Base-by-base conservation (phyloP, 2,888 invertebrate species). In the Sarcophaga caerulescens region DNA sequence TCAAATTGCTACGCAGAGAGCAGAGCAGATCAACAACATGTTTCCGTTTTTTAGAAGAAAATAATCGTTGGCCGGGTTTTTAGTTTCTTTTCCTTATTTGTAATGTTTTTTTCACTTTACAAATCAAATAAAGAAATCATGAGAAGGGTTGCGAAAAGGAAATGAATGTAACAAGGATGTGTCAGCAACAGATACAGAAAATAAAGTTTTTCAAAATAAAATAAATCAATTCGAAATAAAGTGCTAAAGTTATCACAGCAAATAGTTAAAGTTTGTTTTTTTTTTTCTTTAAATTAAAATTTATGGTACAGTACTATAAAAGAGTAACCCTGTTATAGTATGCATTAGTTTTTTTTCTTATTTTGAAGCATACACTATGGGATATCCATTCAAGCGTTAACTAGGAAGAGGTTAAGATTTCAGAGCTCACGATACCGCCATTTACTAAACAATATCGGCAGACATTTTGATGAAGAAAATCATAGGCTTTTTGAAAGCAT, bases 31-130 rank as follows among this genome's bases (percentile, higher is more conserved):
- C 35, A 81, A 77, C 77, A 83, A 77, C 77, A 83, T 83, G 74
- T 85, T 86, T 81, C 78, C 81, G 81, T 74, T 85, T 79, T 71
- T 77, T 59, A 35, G 1, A 17, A 17, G 14, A 17, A 52, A 52
- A 52, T 52, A 17, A 17, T 79, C 79, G n/a, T 68, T 52, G 17
- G 17, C 52, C 12, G 52, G 17, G 23, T 57, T 66, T 57, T 4
- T 62, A 44, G 25, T 57, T 66, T 19, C 70, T 60, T 44, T 57
- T 70, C 4, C 1, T 45, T 79, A 57, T 69, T 75, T 21, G 63
- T 63, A 57, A 73, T 68, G 14, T 23, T 62, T 47, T 68, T 74
- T 19, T 1, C 57, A 19, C 45, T 52, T 52, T 14, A 52, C 12
- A 52, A 52, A 52, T 17, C 35, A 35, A 35, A 35, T 35, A 35